Percentiles rank a stretch among this genome's conserved stretches.
phyloP scores from a whole-genome alignment of 2,113 vertebrate genomes.

The human (Homo sapiens) region GRCh38 chr2:87275001-87275500 shows the following conservation, averaged over 20 bases:
- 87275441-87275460: background rate
- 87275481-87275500: background rate
- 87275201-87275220: background rate
- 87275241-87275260: background rate
- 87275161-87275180: background rate
- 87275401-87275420: fast-evolving
- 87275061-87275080: background rate
- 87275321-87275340: too few relatives aligned
- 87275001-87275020: background rate
- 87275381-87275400: background rate
- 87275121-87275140: background rate
- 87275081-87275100: background rate
- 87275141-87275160: background rate
- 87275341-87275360: background rate
- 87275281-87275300: background rate
- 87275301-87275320: background rate
- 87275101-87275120: background rate
- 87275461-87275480: background rate
- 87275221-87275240: background rate
- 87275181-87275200: background rate
- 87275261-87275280: background rate
- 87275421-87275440: background rate
- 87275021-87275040: fast-evolving
- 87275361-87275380: background rate
- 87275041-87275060: background rate